Evolutionary conservation across 1,140 invertebrate genomes (phyloP), one percentile per base, ranked within the genome.

Genomic region (Eupeodes corollae): DNA sequence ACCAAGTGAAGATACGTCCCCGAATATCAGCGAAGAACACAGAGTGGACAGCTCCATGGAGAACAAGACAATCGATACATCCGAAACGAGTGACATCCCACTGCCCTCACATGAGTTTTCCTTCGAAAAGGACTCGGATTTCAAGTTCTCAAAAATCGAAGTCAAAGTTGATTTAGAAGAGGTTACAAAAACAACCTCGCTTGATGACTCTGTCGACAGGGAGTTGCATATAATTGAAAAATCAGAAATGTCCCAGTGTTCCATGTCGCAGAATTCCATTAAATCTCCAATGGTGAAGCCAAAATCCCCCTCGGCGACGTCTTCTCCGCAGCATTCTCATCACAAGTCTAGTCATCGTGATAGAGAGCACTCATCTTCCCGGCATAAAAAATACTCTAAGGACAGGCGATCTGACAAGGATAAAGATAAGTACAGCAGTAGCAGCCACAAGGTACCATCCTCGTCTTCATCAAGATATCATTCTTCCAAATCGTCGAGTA

Each of bases 381-480:
- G 53, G 9, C 55, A 54, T 1, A 66, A 65, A 32, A 65, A 55
- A 15, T 44, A 42, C 37, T 59, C 55, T 6, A 57, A 49, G 30
- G 52, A 50, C 6, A 48, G 15, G 26, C 10, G 58, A 19, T 53
- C 53, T 5, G 51, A 54, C 15, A 57, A 50, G 5, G 35, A 42
- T 33, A 46, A 14, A 41, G 59, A 63, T 42, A 53, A 53, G 33
- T 56, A 56, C 34, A 56, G 56, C 1, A 49, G 42, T 10, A 55
- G 52, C 21, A 65, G 53, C 34, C 57, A 57, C 0, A 65, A 65
- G 19, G 56, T 61, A 8, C 43, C 44, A 42, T 61, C 61, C 12
- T 48, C 45, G 0, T 48, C 52, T 12, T 47, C 46, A 21, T 51
- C 57, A 13, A 54, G 56, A 2, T 1, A 43, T 35, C 54, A 56